These are phyloP conservation scores for Sinelater perroti DNA, from an alignment of 2,888 invertebrate genomes.

Conservation along the genomic window DNA sequence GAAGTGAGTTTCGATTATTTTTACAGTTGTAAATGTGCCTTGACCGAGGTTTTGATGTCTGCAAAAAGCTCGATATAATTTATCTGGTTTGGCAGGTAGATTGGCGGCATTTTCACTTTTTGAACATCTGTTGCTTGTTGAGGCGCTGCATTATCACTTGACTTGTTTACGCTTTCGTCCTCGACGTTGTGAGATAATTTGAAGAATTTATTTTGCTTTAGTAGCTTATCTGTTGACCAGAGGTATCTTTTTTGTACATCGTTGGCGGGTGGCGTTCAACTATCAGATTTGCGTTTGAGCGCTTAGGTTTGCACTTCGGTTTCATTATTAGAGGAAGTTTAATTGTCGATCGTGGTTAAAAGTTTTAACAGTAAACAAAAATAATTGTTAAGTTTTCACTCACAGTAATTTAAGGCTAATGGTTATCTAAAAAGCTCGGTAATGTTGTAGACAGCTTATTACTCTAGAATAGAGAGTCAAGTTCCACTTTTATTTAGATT, in stretches of 20 bases:
- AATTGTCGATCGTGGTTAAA: constrained; percentile 3
- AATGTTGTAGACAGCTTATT: too few relatives aligned
- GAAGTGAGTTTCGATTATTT: background rate
- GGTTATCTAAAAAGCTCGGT: background rate
- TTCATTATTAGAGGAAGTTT: constrained; percentile 5
- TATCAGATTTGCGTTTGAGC: constrained; percentile 3
- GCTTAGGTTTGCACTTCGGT: background rate
- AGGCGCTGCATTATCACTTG: constrained; percentile 3
- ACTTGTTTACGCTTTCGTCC: constrained; percentile 3
- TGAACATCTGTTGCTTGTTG: constrained; percentile 2
- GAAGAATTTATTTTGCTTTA: constrained; percentile 2
- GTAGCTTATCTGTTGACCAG: constrained; percentile 1
- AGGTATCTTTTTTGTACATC: background rate
- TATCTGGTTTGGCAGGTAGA: constrained; percentile 4
- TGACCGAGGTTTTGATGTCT: constrained; percentile 6
- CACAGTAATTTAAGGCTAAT: constrained; percentile 2
- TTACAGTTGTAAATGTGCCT: constrained; percentile 1
- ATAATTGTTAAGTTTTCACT: background rate
- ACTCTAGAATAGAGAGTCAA: too few relatives aligned
- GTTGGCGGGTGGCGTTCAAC: background rate
- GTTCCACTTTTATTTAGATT: too few relatives aligned
- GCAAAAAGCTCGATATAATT: background rate
- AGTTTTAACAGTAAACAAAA: constrained; percentile 3
- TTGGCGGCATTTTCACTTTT: constrained; percentile 3
- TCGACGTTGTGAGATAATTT: background rate